Conservation (phyloP, 2,113 vertebrate species). For the Dromas ardeola region DNA sequence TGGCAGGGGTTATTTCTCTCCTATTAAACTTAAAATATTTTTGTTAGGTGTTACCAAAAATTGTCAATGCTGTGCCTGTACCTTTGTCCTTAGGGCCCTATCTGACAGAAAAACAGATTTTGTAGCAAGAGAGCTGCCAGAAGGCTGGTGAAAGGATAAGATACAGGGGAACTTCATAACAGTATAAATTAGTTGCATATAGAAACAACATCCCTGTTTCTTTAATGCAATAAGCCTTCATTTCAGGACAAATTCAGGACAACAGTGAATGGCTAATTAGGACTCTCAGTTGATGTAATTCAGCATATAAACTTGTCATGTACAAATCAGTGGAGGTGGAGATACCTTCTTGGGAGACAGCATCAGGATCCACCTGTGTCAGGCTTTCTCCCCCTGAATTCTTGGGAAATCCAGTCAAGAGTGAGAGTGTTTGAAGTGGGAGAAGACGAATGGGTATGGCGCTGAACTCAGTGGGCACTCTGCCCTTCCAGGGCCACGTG, state of each 20-base stretch:
- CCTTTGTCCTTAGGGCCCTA: background rate
- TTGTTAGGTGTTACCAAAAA: background rate
- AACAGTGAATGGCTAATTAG: background rate
- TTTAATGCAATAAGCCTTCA: background rate
- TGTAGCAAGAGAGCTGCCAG: background rate
- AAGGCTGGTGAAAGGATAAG: background rate
- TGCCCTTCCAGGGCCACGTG: background rate
- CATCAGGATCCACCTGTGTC: background rate
- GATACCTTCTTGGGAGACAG: background rate
- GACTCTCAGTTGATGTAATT: background rate
- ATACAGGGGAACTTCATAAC: background rate
- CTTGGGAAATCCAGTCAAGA: background rate
- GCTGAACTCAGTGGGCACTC: accelerated
- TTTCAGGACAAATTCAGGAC: background rate
- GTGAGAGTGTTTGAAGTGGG: background rate
- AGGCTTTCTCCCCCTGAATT: background rate
- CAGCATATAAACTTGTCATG: background rate
- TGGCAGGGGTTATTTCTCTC: background rate
- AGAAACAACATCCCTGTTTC: background rate
- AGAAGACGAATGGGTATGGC: background rate
- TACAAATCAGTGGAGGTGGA: background rate
- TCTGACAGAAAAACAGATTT: background rate
- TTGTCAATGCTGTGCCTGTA: background rate
- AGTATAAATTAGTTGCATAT: background rate
- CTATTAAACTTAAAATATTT: background rate